Base-by-base conservation (phyloP, 2,888 invertebrate species). In the Seira musarum region DNA sequence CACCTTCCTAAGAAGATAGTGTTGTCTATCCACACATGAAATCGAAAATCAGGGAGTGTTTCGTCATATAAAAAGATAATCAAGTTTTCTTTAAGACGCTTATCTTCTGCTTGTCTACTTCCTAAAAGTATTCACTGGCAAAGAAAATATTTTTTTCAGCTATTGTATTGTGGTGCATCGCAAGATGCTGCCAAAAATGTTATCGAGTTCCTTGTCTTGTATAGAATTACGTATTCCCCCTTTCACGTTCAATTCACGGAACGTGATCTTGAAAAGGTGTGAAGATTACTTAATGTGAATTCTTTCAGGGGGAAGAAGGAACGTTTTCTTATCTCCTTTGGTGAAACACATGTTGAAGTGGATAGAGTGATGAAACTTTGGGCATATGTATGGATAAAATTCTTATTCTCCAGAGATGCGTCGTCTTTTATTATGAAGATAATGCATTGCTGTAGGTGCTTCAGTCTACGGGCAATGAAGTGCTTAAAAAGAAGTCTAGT, bases 251-350 rank as follows among this genome's bases (percentile, higher is more conserved):
- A 17, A 35, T 65, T 65, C 65, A 63, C 17, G 53, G 57, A 73
- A 73, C 64, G 46, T 73, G 65, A 65, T 73, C 53, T 63, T 68
- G 63, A 68, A 75, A 40, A 68, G 63, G 75, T 75, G 63, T 63
- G 74, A 75, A 75, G 68, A 68, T 57, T 40, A 13, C 40, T 40
- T 40, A 40, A 40, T 40, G 40, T 40, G 13, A 40, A 8, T 8
- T 40, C 13, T 40, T 40, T 40, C 13, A 40, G 40, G 40, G 40
- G 13, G 40, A 40, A 40, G 6, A 40, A 40, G 40, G 40, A 40
- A 40, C 40, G 40, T 40, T 40, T 40, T 40, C 40, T 6, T 8
- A 13, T 8, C 13, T 8, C 13, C 40, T 6, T 8, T 6, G 40
- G 13, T 6, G 40, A 40, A 13, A 40, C 40, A 40, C 13, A 40